These are phyloP conservation scores for Galbula dea DNA, from an alignment of 2,113 vertebrate genomes.

Conservation along the genomic window DNA sequence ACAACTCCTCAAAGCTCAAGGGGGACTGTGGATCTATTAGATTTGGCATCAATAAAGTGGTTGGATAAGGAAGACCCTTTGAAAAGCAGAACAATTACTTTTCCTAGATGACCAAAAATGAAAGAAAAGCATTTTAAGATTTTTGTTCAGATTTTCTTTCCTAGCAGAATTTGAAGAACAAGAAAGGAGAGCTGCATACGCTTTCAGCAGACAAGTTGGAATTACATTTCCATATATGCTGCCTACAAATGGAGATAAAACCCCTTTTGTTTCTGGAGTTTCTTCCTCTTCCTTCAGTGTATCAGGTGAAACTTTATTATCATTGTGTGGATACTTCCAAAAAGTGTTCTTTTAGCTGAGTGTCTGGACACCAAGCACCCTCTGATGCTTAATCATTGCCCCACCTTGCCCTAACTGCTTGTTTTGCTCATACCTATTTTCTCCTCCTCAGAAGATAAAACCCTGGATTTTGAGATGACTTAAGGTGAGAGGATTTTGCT, in stretches of 20 bases:
- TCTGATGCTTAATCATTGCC: neutral
- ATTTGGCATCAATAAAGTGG: neutral
- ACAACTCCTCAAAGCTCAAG: slow-evolving; percentile 32
- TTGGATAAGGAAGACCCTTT: neutral
- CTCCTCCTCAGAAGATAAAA: neutral
- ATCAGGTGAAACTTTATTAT: neutral
- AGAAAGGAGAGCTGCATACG: neutral
- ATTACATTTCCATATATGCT: neutral
- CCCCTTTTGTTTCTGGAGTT: neutral
- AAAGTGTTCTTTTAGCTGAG: neutral
- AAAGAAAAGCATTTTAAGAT: neutral
- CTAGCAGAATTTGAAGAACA: neutral
- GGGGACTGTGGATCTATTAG: neutral
- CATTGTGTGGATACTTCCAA: neutral
- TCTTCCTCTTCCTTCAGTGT: neutral
- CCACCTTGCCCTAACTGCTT: neutral
- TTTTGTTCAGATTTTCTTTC: neutral
- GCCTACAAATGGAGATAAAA: neutral
- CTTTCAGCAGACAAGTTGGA: neutral
- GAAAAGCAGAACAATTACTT: neutral
- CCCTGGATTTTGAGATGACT: neutral
- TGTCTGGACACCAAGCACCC: neutral
- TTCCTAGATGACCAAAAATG: neutral
- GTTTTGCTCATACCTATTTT: neutral
- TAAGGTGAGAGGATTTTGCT: neutral